Evolutionary conservation across 2,888 invertebrate species (phyloP).

Genomic region (Tetranychus truncatus): DNA sequence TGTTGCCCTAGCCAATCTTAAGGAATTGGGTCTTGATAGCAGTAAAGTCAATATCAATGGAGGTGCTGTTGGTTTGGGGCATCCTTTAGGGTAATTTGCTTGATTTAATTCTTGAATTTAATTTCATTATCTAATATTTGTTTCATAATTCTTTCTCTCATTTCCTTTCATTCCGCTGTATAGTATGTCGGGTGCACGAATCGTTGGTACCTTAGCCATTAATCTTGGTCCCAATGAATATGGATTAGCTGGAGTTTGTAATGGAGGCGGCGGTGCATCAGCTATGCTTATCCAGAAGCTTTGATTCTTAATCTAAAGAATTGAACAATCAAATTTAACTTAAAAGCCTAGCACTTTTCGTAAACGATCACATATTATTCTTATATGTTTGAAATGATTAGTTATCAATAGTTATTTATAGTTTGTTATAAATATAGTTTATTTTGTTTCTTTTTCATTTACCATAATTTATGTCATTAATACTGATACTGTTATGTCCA

Average conservation of each 20-base stretch:
- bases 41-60: slow-evolving; percentile 81
- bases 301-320: background rate
- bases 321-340: background rate
- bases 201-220: slow-evolving; percentile 76
- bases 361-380: too few relatives aligned
- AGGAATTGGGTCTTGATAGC: slow-evolving; percentile 65
- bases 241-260: slow-evolving; percentile 91
- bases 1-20: slow-evolving; percentile 78
- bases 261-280: slow-evolving; percentile 94
- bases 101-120: background rate
- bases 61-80: slow-evolving; percentile 92
- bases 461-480: too few relatives aligned
- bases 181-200: slow-evolving; percentile 87
- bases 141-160: background rate
- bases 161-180: background rate
- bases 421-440: too few relatives aligned
- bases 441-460: too few relatives aligned
- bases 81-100: slow-evolving; percentile 54
- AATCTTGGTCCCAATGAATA: slow-evolving; percentile 71
- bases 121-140: background rate
- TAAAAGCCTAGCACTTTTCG: too few relatives aligned
- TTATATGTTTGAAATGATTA: too few relatives aligned
- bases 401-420: too few relatives aligned
- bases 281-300: slow-evolving; percentile 65
- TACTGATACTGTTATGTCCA: too few relatives aligned